A percentile compares a stretch with the other conserved stretches of the same genome.
phyloP scores from a whole-genome alignment of 1,140 invertebrate species.

The Stegodyphus mimosarum region DNA sequence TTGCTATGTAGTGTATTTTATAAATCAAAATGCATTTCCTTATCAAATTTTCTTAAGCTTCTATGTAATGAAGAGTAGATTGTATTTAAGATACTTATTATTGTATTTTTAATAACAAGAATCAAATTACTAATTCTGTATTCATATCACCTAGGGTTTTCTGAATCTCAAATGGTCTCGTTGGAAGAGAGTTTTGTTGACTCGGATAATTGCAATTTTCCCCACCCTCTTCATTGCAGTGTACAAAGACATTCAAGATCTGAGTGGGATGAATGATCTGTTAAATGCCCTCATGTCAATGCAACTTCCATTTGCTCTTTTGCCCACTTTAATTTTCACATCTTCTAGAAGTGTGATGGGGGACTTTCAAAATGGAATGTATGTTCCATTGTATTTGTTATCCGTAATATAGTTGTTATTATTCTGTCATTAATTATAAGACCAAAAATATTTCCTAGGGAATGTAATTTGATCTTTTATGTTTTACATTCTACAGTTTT shows the following conservation, averaged over 20 bases:
- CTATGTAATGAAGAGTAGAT: too few species aligned
- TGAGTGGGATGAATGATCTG: constrained; percentile 87
- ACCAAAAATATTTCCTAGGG: too few species aligned
- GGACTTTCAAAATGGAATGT: constrained; percentile 82
- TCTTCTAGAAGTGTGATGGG: constrained; percentile 85
- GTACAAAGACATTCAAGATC: constrained; percentile 78
- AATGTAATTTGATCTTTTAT: too few species aligned
- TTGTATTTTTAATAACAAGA: too few species aligned
- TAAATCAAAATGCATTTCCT: too few species aligned
- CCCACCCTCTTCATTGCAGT: constrained; percentile 88
- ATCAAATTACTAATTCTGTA: too few species aligned
- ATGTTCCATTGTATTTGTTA: constrained; percentile 66
- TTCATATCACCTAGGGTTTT: constrained; percentile 76
- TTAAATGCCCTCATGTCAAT: constrained; percentile 90
- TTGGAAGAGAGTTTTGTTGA: constrained; percentile 90
- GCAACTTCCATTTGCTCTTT: constrained; percentile 84
- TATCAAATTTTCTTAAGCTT: too few species aligned
- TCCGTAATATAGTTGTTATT: not conserved
- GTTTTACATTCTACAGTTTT: too few species aligned
- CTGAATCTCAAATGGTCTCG: constrained; percentile 87
- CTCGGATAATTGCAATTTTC: constrained; percentile 86
- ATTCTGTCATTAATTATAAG: too few species aligned
- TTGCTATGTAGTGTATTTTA: too few species aligned
- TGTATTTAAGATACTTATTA: too few species aligned
- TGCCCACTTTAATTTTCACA: constrained; percentile 91